Evolutionary conservation across 2,113 vertebrate genomes (phyloP).

Genomic region (Mesitornis unicolor): DNA sequence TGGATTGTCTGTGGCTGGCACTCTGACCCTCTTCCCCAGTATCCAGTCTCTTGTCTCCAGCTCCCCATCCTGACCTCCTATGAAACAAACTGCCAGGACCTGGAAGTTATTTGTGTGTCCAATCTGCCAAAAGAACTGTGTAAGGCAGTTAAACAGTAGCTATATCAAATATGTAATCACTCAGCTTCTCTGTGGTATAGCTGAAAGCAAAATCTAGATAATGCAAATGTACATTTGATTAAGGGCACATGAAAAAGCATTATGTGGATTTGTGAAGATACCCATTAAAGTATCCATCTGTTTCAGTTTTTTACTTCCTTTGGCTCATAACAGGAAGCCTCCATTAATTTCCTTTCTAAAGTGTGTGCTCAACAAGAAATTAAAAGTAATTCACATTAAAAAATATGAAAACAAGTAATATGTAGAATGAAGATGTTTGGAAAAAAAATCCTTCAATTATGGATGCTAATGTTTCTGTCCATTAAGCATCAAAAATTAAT

Average conservation of each 20-base stretch:
- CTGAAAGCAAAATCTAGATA: not conserved
- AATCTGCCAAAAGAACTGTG: not conserved
- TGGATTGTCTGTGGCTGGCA: not conserved
- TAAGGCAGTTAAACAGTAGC: not conserved
- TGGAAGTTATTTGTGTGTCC: not conserved
- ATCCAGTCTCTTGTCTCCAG: not conserved
- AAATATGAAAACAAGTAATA: not conserved
- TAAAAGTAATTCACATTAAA: not conserved
- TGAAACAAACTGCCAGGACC: not conserved
- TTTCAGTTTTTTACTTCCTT: not conserved
- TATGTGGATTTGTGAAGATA: not conserved
- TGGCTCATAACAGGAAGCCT: not conserved
- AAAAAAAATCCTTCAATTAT: not conserved
- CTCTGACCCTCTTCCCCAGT: not conserved
- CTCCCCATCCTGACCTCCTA: not conserved
- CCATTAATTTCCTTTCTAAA: not conserved
- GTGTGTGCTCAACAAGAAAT: not conserved
- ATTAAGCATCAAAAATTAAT: conserved; percentile 26
- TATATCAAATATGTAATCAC: not conserved
- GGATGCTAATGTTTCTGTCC: not conserved
- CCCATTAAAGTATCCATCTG: not conserved
- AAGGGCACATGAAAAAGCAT: not conserved
- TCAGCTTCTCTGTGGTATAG: not conserved
- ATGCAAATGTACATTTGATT: not conserved
- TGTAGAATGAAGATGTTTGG: not conserved